Base-by-base conservation (phyloP, 2,113 vertebrate genomes). In the Ailurus styani region DNA sequence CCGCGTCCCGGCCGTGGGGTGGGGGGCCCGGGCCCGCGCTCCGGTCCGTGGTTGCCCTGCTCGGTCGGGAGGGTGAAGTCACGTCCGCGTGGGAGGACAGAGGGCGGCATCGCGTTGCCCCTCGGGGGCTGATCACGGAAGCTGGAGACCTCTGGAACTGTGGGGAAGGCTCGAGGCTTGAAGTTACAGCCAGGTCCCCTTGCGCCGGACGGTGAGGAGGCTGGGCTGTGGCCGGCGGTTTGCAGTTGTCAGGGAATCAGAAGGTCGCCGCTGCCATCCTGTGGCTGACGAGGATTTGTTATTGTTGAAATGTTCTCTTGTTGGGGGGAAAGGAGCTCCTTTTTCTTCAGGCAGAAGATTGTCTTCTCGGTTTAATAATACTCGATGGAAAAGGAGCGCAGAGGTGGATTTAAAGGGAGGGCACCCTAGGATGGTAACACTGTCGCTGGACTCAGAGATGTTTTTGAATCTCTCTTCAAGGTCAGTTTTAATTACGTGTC, bases 261-360 rank as follows among this genome's bases (percentile, higher is more conserved):
- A 54, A 55, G 50, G 72, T 34, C 85, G 84, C 34, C 75, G n/a
- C 18, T 47, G n/a, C n/a, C 40, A 2, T 34, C 29, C 7, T 42
- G 8, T 66, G 73, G 12, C 8, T 23, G 23, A 11, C 37, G 23
- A 0, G 50, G 27, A 25, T 64, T 57, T 79, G 18, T 68, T 72
- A 64, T 18, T 68, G 31, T 23, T 87, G 18, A 60, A 15, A 8
- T n/a, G 72, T 47, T 85, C n/a, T 77, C 45, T 70, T 77, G 31
- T 37, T 34, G 37, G 57, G 60, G 1, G 20, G 54, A 12, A 10
- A 42, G 21, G 52, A 50, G 21, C 55, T 64, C 37, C 8, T 62
- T 55, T 75, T 91, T 90, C 42, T 45, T 91, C 42, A n/a, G 47
- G 79, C 73, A 70, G 60, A 37, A 93, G 57, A 17, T 15, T 15